Conservation (phyloP, 2,888 invertebrate species). For the Argyresthia albistria region DNA sequence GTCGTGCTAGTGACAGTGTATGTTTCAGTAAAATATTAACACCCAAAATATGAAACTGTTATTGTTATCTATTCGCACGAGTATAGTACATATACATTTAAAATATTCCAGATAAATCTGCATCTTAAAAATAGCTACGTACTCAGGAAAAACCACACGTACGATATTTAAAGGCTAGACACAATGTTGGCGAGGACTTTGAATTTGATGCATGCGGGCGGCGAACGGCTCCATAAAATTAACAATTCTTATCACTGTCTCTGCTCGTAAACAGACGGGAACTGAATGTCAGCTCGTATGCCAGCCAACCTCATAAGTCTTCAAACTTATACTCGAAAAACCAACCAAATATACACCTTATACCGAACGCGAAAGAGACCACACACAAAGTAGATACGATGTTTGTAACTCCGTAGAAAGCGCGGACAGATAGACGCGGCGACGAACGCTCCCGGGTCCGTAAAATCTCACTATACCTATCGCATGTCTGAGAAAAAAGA, state of each 20-base stretch:
- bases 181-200: constrained; percentile 5
- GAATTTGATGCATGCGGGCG: constrained; percentile 32
- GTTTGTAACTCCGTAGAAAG: constrained; percentile 1
- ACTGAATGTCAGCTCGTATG: constrained; percentile 15
- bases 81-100: no score
- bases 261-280: constrained; percentile 36
- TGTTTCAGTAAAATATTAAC: no score
- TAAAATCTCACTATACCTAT: constrained; percentile 30
- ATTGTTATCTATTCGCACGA: no score
- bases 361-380: not conserved
- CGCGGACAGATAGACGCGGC: constrained; percentile 6
- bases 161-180: no score
- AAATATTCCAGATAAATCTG: no score
- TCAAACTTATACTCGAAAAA: not conserved
- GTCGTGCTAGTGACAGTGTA: no score
- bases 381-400: not conserved
- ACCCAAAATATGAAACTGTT: no score
- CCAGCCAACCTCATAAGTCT: constrained; percentile 2
- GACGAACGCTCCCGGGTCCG: constrained; percentile 14
- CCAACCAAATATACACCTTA: no score
- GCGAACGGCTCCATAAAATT: constrained; percentile 38
- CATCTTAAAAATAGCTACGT: no score
- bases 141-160: no score
- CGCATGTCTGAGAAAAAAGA: constrained; percentile 32
- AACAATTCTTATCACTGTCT: constrained; percentile 60